Conservation (phyloP, 2,888 invertebrate species). For the Enchytraeus crypticus region DNA sequence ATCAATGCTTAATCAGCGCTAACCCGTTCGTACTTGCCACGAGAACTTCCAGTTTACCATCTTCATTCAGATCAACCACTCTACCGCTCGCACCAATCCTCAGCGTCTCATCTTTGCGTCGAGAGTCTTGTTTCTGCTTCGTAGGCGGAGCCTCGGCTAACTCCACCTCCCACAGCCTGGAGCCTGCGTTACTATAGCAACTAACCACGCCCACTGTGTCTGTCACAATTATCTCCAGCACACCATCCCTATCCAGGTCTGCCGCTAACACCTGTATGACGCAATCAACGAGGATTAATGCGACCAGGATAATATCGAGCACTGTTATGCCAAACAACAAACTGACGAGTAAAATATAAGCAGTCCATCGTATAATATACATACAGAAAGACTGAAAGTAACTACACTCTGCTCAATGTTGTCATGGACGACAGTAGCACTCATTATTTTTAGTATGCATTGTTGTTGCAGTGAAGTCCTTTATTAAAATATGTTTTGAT, state of each 20-base stretch:
- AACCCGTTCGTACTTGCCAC: conserved; percentile 35
- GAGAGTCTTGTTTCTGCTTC: not conserved
- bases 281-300: too few species aligned
- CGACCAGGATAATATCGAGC: too few species aligned
- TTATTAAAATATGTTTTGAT: too few species aligned
- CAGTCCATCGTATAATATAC: too few species aligned
- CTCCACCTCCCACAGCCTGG: conserved; percentile 3
- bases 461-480: too few species aligned
- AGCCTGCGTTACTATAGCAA: conserved; percentile 32
- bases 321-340: too few species aligned
- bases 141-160: not conserved
- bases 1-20: not conserved
- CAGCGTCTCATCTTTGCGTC: not conserved
- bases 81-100: not conserved
- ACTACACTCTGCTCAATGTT: too few species aligned
- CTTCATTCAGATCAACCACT: conserved; percentile 31
- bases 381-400: too few species aligned
- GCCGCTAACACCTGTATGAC: conserved; percentile 37
- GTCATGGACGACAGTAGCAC: too few species aligned
- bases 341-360: too few species aligned
- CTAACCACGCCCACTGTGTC: conserved; percentile 38
- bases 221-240: conserved; percentile 35
- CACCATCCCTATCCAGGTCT: conserved; percentile 34
- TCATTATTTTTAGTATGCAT: too few species aligned
- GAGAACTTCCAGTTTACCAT: conserved; percentile 35